Percentiles rank a stretch among this genome's conserved stretches.
Evolutionary conservation across 2,113 vertebrate species (phyloP).

Genomic region (Oryctolagus cuniculus): DNA sequence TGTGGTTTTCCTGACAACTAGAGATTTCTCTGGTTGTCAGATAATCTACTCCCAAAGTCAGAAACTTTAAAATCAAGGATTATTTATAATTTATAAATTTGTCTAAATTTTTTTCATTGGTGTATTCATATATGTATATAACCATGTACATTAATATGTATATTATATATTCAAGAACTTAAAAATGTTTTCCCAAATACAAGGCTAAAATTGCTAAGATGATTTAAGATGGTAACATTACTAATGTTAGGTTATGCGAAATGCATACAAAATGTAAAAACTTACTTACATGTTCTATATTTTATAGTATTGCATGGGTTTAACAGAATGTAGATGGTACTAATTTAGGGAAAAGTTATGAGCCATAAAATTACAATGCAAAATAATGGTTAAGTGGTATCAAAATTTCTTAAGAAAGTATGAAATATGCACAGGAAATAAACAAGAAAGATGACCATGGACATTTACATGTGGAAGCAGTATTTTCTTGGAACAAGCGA

Average conservation of each 20-base stretch:
- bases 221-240: not conserved
- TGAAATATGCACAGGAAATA: not conserved
- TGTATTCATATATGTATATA: not conserved
- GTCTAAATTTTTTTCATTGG: not conserved
- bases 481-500: not conserved
- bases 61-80: slow-evolving; percentile 25
- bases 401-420: slow-evolving; percentile 13
- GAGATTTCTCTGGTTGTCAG: slow-evolving; percentile 13
- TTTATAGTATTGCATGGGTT: not conserved
- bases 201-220: not conserved
- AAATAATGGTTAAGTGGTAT: not conserved
- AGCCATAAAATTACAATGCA: not conserved
- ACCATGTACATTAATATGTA: not conserved
- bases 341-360: not conserved
- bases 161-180: not conserved
- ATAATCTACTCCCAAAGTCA: not conserved
- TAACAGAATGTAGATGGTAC: not conserved
- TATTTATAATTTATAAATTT: slow-evolving; percentile 11
- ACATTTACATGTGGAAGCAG: not conserved
- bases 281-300: not conserved
- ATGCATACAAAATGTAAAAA: not conserved
- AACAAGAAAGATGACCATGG: not conserved
- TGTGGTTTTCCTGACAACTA: not conserved
- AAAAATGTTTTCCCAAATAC: slow-evolving; percentile 43
- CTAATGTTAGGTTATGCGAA: not conserved